Evolutionary conservation across 2,888 invertebrate species (phyloP), one percentile per base, ranked within the genome.

Genomic region (Pristionchus mayeri): DNA sequence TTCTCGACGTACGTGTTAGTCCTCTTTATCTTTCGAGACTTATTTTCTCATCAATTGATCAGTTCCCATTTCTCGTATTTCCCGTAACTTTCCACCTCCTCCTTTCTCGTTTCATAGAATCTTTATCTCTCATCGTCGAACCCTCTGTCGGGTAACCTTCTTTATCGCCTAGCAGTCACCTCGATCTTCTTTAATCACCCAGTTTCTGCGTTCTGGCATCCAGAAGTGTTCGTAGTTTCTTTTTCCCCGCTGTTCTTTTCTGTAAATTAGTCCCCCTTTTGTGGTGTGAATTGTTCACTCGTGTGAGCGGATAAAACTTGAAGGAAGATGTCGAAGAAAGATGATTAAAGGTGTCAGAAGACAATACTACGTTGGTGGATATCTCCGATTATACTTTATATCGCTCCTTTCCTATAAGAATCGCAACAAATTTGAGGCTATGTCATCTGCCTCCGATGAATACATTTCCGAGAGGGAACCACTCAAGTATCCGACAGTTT

Each of bases 291-390:
- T 13, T 24, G 54, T 21, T 83, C 50, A 44, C 48, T 34, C 30
- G 21, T 48, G 63, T n/a, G 71, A 48, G 75, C 48, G 24, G n/a
- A 71, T 52, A 84, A 75, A 75, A 37, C 24, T 57, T 18, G 60
- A 84, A 40, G 30, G 71, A 71, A 48, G 30, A n/a, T n/a, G n/a
- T n/a, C n/a, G n/a, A n/a, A n/a, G n/a, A n/a, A n/a, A n/a, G n/a
- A n/a, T n/a, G n/a, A n/a, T n/a, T n/a, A n/a, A n/a, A n/a, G n/a
- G n/a, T n/a, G n/a, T n/a, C n/a, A n/a, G n/a, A n/a, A n/a, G n/a
- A n/a, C n/a, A n/a, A n/a, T n/a, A n/a, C n/a, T n/a, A n/a, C n/a
- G n/a, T n/a, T n/a, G n/a, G n/a, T n/a, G n/a, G n/a, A n/a, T n/a
- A 24, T 50, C 24, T 52, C 54, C 40, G 24, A 52, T 50, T 80